phyloP scores from a whole-genome alignment of 2,113 vertebrate genomes.

The Thunnus thynnus region DNA sequence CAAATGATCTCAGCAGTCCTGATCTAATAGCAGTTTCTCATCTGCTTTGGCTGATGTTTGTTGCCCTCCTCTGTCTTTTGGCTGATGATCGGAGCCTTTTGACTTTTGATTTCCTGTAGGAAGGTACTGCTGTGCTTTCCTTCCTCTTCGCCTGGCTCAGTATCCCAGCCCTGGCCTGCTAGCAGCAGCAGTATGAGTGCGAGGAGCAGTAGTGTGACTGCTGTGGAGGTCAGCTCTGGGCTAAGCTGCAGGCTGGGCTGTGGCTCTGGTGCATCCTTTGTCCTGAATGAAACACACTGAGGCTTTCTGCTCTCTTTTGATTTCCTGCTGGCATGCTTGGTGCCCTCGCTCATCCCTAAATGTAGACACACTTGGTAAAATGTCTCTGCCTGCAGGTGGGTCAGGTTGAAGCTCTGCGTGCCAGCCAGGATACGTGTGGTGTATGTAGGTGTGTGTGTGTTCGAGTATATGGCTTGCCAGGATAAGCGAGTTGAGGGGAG shows the following conservation, averaged over 20 bases:
- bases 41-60: conserved; percentile 47
- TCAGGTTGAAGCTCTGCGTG: conserved; percentile 92
- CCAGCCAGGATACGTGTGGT: conserved; percentile 90
- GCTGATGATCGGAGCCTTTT: conserved; percentile 50
- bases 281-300: conserved; percentile 71
- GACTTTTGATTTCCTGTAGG: conserved; percentile 70
- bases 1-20: conserved; percentile 64
- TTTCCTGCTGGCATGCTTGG: conserved; percentile 82
- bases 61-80: conserved; percentile 50
- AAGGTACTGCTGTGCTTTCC: conserved; percentile 50
- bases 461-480: conserved; percentile 85
- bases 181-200: conserved; percentile 86
- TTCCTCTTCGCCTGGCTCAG: conserved; percentile 48
- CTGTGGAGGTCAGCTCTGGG: conserved; percentile 75
- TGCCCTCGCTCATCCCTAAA: conserved; percentile 82
- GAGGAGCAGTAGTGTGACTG: conserved; percentile 83
- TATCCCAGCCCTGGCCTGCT: conserved; percentile 68
- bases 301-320: conserved; percentile 85
- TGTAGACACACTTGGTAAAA: conserved; percentile 93
- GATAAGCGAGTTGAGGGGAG: conserved; percentile 90
- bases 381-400: conserved; percentile 90
- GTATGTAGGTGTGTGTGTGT: conserved; percentile 66
- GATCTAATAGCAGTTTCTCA: conserved; percentile 53
- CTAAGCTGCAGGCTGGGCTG: conserved; percentile 53
- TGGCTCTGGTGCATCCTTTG: conserved; percentile 60